Evolutionary conservation across 1,140 invertebrate genomes (phyloP), one percentile per base, ranked within the genome.

Genomic region (Anastrepha obliqua): DNA sequence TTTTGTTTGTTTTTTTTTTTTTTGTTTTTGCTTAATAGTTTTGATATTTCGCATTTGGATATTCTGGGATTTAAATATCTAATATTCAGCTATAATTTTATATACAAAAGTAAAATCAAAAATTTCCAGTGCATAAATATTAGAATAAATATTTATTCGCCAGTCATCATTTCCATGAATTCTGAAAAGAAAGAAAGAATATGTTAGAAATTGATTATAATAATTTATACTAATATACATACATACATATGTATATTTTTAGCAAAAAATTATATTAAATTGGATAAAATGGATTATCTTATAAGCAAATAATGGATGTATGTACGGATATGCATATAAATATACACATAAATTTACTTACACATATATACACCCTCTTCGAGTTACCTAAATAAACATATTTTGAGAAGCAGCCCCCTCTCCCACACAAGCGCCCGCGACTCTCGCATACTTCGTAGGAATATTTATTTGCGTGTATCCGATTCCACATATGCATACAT

Each of bases 121-220:
- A 9, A 7, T 81, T 78, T 70, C 67, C 44, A 55, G 47, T 81
- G 20, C 29, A 55, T 55, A 81, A 58, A 58, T 58, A 55, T 81
- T 51, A 81, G 17, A 81, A 81, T 81, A 88, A 70, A 85, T 29
- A 88, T 89, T 96, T 97, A 97, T 96, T 98, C 97, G 94, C 97
- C 97, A 88, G 97, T 98, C 97, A 98, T 98, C 97, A 98, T 98
- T 93, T 98, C 97, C 97, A 98, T 98, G 94, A 98, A 98, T 95
- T 98, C 97, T 98, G 95, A 88, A 97, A 97, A 86, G 87, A 90
- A 42, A 74, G 44, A 17, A 47, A 92, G 91, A 81, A 87, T 88
- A 88, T 17, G 15, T 70, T 20, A 74, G 3, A 85, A 17, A 88
- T 78, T 70, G 42, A 85, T n/a, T 55, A 13, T 20, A 29, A n/a